Conservation (phyloP, 2,113 vertebrate species). For the Sphyrna mokarran region DNA sequence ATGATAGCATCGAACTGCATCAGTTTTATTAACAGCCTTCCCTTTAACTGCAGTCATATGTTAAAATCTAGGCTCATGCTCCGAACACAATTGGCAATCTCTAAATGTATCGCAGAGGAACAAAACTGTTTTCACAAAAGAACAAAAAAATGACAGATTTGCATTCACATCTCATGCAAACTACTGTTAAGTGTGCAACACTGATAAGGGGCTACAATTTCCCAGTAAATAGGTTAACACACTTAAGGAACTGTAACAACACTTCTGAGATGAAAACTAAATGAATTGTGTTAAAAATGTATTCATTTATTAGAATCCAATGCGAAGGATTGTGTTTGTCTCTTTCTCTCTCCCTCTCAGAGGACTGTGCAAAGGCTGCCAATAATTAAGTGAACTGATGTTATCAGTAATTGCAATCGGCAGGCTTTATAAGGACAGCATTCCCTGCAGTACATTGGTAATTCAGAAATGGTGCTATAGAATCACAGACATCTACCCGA, state of each 20-base stretch:
- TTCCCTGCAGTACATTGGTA: neutral
- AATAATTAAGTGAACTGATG: slow-evolving; percentile 34
- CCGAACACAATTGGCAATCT: neutral
- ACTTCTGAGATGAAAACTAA: slow-evolving; percentile 10
- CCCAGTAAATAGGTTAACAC: neutral
- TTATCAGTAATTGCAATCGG: slow-evolving; percentile 29
- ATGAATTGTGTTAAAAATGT: slow-evolving; percentile 18
- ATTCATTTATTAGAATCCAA: neutral
- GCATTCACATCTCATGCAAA: neutral
- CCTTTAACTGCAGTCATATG: neutral
- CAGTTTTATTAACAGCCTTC: neutral
- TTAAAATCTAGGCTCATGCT: neutral
- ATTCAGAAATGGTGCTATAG: neutral
- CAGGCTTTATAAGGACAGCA: slow-evolving; percentile 13
- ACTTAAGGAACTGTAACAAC: neutral
- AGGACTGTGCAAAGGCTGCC: slow-evolving; percentile 6
- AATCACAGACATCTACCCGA: neutral
- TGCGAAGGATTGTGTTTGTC: neutral
- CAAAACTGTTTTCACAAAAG: neutral
- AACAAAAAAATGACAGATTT: neutral
- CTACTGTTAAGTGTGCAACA: neutral
- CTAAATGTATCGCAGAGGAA: neutral
- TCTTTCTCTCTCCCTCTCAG: neutral
- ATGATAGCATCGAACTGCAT: neutral
- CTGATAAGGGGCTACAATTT: slow-evolving; percentile 31